Percentiles rank a stretch among this genome's conserved stretches.
Evolutionary conservation across 2,113 vertebrate species (phyloP).

Genomic region (Centropristis striata): DNA sequence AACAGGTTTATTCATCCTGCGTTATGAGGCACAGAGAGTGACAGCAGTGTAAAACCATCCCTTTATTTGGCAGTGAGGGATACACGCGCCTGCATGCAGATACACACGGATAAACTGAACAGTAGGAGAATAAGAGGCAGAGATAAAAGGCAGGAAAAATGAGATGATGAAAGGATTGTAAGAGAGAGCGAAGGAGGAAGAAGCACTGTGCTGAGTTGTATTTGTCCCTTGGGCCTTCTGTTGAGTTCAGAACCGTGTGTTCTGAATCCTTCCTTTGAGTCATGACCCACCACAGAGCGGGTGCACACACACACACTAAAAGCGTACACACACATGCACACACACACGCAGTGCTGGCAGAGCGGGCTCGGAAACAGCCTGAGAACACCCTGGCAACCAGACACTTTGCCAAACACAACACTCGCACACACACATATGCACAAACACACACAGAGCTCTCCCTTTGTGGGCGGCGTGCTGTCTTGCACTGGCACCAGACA

Average conservation of each 20-base stretch:
- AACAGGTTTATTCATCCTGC: constrained; percentile 50
- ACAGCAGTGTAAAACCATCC: constrained; percentile 32
- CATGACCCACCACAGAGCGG: constrained; percentile 82
- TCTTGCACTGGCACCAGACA: constrained; percentile 69
- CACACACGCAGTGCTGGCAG: constrained; percentile 75
- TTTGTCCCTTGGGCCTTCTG: constrained; percentile 81
- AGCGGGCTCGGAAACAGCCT: constrained; percentile 81
- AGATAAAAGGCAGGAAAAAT: constrained; percentile 50
- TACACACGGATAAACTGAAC: constrained; percentile 9
- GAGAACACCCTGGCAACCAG: constrained; percentile 82
- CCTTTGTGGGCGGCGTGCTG: constrained; percentile 73
- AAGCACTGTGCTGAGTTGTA: constrained; percentile 64
- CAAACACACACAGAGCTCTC: constrained; percentile 60
- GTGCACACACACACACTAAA: constrained; percentile 46
- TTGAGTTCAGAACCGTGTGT: constrained; percentile 84
- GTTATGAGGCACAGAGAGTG: constrained; percentile 19
- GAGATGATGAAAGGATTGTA: constrained; percentile 52
- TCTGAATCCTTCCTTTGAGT: constrained; percentile 85
- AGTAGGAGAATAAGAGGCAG: constrained; percentile 23
- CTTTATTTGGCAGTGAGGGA: constrained; percentile 39
- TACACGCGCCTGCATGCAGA: not conserved
- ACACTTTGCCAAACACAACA: constrained; percentile 79
- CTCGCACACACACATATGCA: constrained; percentile 55
- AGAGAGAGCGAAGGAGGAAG: constrained; percentile 65
- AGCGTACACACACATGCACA: constrained; percentile 29